Evolutionary conservation across 2,797 vertebrate species (phyloP).

Genomic region (Agapornis canus): DNA sequence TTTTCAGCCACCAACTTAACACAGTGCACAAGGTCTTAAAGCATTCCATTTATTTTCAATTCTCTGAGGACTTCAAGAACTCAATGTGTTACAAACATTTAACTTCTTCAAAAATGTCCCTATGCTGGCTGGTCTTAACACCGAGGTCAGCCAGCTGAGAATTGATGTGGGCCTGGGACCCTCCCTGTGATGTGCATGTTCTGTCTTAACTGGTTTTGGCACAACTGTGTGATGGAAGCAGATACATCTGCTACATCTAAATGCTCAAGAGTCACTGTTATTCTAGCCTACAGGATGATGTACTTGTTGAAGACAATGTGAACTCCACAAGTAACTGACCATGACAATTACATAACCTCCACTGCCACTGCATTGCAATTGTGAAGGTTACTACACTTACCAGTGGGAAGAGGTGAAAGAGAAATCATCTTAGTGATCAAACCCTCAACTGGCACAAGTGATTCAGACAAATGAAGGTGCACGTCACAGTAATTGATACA

Average conservation of each 20-base stretch:
- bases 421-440: not conserved
- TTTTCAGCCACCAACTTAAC: not conserved
- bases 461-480: not conserved
- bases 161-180: accelerated
- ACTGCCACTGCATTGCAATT: not conserved
- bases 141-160: not conserved
- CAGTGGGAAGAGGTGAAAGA: not conserved
- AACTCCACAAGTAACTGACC: not conserved
- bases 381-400: not conserved
- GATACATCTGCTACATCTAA: not conserved
- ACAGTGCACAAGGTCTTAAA: not conserved
- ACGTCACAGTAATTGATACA: not conserved
- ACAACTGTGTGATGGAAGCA: not conserved
- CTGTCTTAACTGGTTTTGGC: not conserved
- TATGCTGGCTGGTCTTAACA: not conserved
- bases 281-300: not conserved
- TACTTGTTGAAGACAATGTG: not conserved
- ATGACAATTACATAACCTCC: not conserved
- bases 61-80: not conserved
- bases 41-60: not conserved
- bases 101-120: not conserved
- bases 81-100: not conserved
- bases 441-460: not conserved
- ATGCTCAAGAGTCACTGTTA: not conserved
- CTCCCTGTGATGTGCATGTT: not conserved